Evolutionary conservation across 92 coral and sea anemone genomes (phyloP).

Genomic region (Umimayanthus kanabou): DNA sequence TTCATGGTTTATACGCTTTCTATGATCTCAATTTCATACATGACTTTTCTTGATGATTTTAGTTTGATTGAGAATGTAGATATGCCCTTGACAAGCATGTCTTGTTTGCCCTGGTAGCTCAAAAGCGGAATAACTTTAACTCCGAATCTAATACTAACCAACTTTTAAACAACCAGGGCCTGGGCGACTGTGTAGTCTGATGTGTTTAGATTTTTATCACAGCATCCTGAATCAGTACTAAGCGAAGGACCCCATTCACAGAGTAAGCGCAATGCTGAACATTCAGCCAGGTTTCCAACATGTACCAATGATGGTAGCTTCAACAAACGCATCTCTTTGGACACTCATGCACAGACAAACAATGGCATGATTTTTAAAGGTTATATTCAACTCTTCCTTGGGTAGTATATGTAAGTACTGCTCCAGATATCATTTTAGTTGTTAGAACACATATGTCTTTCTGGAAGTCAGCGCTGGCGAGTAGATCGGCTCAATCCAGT

Average conservation of each 20-base stretch:
- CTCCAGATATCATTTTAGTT: neutral
- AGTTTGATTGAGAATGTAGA: no score
- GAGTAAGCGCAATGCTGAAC: neutral
- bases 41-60: no score
- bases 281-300: neutral
- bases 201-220: neutral
- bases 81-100: no score
- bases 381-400: neutral
- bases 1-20: no score
- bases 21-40: no score
- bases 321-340: neutral
- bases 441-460: conserved; percentile 84
- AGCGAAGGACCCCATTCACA: neutral
- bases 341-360: neutral
- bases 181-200: no score
- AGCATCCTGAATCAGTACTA: neutral
- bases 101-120: no score
- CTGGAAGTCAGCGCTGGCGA: conserved; percentile 94
- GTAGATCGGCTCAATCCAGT: conserved; percentile 98
- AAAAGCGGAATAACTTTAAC: no score
- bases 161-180: no score
- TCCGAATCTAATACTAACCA: no score
- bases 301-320: neutral
- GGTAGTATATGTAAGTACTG: neutral
- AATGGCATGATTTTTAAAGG: neutral